phyloP scores from a whole-genome alignment of 2,888 invertebrate species.

The Drosophila emarginata region DNA sequence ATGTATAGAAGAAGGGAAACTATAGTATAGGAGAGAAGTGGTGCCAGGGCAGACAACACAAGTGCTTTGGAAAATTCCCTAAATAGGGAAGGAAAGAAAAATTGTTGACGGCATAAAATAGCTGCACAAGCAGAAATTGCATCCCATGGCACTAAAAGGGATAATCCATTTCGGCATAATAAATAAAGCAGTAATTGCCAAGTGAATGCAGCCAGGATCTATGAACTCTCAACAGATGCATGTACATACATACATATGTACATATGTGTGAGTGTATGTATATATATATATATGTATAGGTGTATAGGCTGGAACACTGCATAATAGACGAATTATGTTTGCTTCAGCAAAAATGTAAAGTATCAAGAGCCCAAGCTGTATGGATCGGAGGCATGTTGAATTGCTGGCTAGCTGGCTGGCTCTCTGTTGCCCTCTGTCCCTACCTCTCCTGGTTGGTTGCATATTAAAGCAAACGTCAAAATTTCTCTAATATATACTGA shows the following conservation, averaged over 20 bases:
- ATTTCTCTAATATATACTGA: conserved; percentile 38
- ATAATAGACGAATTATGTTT: conserved; percentile 70
- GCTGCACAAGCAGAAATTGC: conserved; percentile 74
- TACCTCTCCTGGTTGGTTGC: conserved; percentile 19
- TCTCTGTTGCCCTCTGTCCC: neutral
- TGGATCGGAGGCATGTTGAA: neutral
- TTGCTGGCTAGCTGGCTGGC: conserved; percentile 2
- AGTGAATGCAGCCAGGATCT: conserved; percentile 57
- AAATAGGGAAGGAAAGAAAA: conserved; percentile 31
- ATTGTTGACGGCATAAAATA: conserved; percentile 60
- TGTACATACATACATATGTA: neutral
- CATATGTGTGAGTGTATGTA: conserved; percentile 17
- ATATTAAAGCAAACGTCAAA: conserved; percentile 47
- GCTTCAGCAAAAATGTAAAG: conserved; percentile 70
- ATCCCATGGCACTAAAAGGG: conserved; percentile 68
- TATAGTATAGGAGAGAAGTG: neutral
- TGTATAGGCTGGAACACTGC: conserved; percentile 26
- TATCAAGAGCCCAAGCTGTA: conserved; percentile 40
- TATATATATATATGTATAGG: conserved; percentile 18
- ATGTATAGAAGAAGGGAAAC: neutral
- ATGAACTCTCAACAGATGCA: conserved; percentile 37
- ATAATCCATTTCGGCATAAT: conserved; percentile 80
- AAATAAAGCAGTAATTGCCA: conserved; percentile 78
- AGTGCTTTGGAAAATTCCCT: conserved; percentile 47
- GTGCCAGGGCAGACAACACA: conserved; percentile 8